Evolutionary conservation across 2,888 invertebrate species (phyloP).

Genomic region (Uropetala carovei): DNA sequence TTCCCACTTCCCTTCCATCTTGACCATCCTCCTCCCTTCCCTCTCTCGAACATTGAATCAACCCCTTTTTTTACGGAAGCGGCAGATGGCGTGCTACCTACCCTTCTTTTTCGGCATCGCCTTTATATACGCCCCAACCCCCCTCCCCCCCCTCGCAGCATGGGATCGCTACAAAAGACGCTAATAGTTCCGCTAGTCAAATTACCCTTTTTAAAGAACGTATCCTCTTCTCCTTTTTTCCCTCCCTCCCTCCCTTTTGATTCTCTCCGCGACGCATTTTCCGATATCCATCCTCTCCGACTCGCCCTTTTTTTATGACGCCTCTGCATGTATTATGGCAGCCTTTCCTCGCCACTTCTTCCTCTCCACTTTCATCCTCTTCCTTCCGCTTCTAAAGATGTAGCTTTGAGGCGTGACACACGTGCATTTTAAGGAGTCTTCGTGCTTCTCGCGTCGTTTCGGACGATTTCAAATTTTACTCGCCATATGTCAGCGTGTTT

Average conservation of each 20-base stretch:
- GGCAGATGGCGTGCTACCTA: slow-evolving; percentile 22
- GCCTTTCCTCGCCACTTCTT: too few species aligned
- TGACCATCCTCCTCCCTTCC: neutral
- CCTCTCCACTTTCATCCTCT: too few species aligned
- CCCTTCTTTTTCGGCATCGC: neutral
- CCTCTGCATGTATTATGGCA: too few species aligned
- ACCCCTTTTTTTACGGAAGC: neutral
- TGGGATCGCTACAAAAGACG: neutral
- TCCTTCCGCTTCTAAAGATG: too few species aligned
- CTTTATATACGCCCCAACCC: neutral
- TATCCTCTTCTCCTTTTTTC: neutral
- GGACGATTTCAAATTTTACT: too few species aligned
- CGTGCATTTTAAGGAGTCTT: too few species aligned
- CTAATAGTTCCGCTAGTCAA: slow-evolving; percentile 20
- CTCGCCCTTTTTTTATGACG: too few species aligned
- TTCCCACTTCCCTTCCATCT: neutral
- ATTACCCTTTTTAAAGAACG: neutral
- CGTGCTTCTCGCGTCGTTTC: too few species aligned
- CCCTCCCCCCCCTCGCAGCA: neutral
- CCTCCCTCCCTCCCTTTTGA: neutral
- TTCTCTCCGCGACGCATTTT: neutral
- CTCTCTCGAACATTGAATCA: neutral
- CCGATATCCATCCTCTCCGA: neutral
- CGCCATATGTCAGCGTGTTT: too few species aligned
- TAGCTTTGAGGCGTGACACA: too few species aligned